These are phyloP conservation scores for Addax nasomaculatus DNA, from an alignment of 2,113 vertebrate genomes.

Conservation along the genomic window DNA sequence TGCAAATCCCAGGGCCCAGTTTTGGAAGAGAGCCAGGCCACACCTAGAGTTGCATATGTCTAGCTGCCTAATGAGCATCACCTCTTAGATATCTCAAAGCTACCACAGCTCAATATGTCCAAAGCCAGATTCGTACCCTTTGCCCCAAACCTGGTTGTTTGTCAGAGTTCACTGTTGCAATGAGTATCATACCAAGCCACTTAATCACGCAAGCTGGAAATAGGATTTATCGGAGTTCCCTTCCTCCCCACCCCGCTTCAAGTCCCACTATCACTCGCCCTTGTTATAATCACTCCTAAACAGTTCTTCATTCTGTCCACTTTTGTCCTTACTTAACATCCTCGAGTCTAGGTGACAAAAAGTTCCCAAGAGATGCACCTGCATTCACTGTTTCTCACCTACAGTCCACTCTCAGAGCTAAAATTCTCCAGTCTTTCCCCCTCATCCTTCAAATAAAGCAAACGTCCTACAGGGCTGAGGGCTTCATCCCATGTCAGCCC, in stretches of 20 bases:
- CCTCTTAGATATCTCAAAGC: background rate
- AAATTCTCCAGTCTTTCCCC: background rate
- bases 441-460: background rate
- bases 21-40: background rate
- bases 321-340: background rate
- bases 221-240: background rate
- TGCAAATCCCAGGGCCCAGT: background rate
- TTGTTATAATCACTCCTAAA: background rate
- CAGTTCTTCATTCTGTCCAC: background rate
- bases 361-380: background rate
- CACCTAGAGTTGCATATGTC: background rate
- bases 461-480: background rate
- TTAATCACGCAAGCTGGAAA: background rate
- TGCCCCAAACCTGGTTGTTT: background rate
- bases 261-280: background rate
- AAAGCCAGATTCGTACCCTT: background rate
- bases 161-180: background rate
- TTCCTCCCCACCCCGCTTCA: background rate
- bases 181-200: background rate
- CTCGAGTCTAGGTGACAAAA: background rate
- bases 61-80: background rate
- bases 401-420: background rate
- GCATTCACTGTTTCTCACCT: background rate
- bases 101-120: background rate
- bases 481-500: background rate